Base-by-base conservation (phyloP, 2,888 invertebrate genomes). In the Epirrita christyi region DNA sequence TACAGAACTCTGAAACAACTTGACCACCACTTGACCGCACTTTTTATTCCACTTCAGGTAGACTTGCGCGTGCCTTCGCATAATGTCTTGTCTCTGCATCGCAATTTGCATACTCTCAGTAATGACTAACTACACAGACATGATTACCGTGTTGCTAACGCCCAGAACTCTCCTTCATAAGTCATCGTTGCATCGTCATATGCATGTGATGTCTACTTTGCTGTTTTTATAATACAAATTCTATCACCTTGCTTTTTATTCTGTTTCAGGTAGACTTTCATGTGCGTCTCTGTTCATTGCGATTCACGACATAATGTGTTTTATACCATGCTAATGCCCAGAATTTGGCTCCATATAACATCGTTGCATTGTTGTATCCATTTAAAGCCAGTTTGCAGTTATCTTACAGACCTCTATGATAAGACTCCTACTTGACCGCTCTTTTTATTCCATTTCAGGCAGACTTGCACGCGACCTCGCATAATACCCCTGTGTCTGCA, bases 61-160 rank as follows among this genome's bases (percentile, higher is more conserved):
- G 42, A 48, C 47, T 48, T 36, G 69, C 45, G 59, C 76, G 76
- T 68, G 76, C 54, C 63, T 63, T 59, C 56, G 78, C 76, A 76
- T 76, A 77, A 76, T 76, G 67, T 59, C 47, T 2, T 54, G 58
- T 51, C 63, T 51, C 50, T 66, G 68, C 67, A 63, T 66, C 60
- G 58, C 63, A 66, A 69, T 74, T 75, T 73, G 71, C 73, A 64
- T 66, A 47, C 42, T 55, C 64, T 66, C 59, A 55, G 64, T 70
- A 72, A 69, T 68, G 66, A 70, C 65, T 66, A 63, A 61, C 65
- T 64, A 65, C 55, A 53, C 52, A 27, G 51, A 21, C 51, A 43
- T 37, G 68, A 70, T 69, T 64, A 72, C 61, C 49, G 61, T 42
- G 48, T 46, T 21, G 21, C 21, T 21, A 21, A 2, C 21, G 21